Percentiles rank a stretch among this genome's conserved stretches.
Evolutionary conservation across 2,797 vertebrate species (phyloP).

Genomic region (Molossus molossus): DNA sequence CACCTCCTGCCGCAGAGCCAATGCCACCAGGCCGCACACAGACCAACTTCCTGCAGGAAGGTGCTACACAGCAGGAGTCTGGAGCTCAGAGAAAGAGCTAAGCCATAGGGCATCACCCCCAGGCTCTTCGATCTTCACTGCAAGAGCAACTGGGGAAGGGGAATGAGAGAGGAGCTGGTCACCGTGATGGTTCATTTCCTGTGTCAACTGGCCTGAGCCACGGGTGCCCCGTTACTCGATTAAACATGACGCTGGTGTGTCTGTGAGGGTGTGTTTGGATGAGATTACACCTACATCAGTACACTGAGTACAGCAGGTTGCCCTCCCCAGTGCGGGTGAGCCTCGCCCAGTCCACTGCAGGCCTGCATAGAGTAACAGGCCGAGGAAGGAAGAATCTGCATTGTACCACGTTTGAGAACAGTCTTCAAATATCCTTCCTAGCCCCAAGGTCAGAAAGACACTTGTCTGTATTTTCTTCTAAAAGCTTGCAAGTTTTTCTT

Average conservation of each 20-base stretch:
- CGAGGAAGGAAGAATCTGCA: not conserved
- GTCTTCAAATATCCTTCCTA: not conserved
- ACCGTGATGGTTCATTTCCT: rapidly evolving
- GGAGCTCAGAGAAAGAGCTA: too few relatives aligned
- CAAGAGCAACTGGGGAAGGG: not conserved
- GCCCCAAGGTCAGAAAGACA: not conserved
- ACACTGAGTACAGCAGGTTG: not conserved
- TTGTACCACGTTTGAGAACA: not conserved
- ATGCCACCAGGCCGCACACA: rapidly evolving
- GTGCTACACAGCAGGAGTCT: not conserved
- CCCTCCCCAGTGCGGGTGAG: not conserved
- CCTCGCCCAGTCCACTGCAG: not conserved
- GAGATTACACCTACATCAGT: too few relatives aligned
- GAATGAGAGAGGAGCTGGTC: not conserved
- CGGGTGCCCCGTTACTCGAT: not conserved
- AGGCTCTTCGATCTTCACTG: not conserved
- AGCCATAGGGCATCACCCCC: not conserved
- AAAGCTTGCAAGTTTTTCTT: not conserved
- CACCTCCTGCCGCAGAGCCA: too few relatives aligned
- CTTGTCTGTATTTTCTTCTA: not conserved
- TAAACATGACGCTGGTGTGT: too few relatives aligned
- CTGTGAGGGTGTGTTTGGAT: not conserved
- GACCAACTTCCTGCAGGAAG: not conserved
- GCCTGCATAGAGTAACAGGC: not conserved
- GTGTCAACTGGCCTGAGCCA: not conserved